Conservation (phyloP, 2,888 invertebrate genomes). For the Busseola fusca region DNA sequence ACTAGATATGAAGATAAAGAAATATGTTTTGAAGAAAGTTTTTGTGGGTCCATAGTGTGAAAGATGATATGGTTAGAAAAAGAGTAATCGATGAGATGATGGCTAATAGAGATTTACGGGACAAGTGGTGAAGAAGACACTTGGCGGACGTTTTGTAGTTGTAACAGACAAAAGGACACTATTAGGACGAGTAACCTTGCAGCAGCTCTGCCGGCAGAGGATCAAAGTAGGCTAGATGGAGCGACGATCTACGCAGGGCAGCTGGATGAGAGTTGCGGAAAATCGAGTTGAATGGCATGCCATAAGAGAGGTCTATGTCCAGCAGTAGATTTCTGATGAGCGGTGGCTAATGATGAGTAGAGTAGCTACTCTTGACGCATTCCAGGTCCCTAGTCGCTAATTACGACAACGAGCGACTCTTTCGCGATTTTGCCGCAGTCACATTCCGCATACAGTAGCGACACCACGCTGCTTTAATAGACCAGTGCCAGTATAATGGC, state of each 20-base stretch:
- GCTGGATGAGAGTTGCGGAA: too few relatives aligned
- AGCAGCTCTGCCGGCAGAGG: too few relatives aligned
- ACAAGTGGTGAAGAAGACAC: not conserved
- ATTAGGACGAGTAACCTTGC: not conserved
- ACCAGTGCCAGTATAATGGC: slow-evolving; percentile 2
- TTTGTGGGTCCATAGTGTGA: not conserved
- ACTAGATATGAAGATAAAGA: not conserved
- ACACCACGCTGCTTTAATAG: not conserved
- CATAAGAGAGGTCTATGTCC: too few relatives aligned
- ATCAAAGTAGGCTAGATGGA: too few relatives aligned
- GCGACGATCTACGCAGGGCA: too few relatives aligned
- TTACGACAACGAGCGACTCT: not conserved
- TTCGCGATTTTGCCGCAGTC: not conserved
- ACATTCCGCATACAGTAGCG: not conserved
- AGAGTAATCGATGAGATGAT: not conserved
- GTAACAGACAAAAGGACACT: too few relatives aligned
- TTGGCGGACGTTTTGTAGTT: too few relatives aligned
- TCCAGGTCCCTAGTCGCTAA: not conserved
- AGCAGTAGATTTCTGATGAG: too few relatives aligned
- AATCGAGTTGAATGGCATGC: too few relatives aligned
- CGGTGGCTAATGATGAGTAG: too few relatives aligned
- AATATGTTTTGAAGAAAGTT: too few relatives aligned
- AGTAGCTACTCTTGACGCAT: not conserved
- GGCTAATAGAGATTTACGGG: not conserved
- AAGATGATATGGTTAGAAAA: not conserved